Conservation (phyloP, 1,140 invertebrate genomes). For the Drosophila melanica region DNA sequence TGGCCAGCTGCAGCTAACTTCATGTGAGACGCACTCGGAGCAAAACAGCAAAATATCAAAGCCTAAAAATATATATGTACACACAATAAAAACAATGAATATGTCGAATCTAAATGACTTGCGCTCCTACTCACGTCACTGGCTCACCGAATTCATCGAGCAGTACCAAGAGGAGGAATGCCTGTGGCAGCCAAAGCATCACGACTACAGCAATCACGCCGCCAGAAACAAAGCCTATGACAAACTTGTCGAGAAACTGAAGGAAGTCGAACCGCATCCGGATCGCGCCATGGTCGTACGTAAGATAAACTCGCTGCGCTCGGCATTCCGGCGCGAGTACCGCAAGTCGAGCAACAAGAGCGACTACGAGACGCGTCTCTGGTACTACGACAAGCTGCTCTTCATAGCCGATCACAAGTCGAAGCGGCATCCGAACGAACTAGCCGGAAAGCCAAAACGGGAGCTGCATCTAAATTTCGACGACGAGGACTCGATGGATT, state of each 20-base stretch:
- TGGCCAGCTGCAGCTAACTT: conserved; percentile 59
- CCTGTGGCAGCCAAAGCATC: conserved; percentile 83
- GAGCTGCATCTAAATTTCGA: conserved; percentile 63
- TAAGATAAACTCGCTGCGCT: conserved; percentile 78
- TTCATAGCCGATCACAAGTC: conserved; percentile 81
- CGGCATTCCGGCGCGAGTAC: conserved; percentile 76
- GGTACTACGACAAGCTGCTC: conserved; percentile 81
- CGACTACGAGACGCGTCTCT: conserved; percentile 78
- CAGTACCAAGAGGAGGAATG: conserved; percentile 82
- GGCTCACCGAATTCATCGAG: conserved; percentile 83
- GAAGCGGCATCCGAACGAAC: conserved; percentile 61
- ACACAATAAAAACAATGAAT: conserved; percentile 55
- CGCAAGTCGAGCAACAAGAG: conserved; percentile 69
- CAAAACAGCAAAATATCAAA: conserved; percentile 60
- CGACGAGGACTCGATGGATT: conserved; percentile 80
- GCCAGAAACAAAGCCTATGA: conserved; percentile 79
- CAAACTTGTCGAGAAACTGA: conserved; percentile 76
- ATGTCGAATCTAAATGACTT: conserved; percentile 64
- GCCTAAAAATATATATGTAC: conserved; percentile 42
- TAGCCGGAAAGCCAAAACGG: conserved; percentile 62
- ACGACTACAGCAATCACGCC: conserved; percentile 81
- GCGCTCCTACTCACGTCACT: conserved; percentile 77
- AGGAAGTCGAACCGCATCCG: conserved; percentile 81
- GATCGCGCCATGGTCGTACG: conserved; percentile 81
- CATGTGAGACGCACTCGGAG: conserved; percentile 63